These are phyloP conservation scores for Miltochrista miniata DNA, from an alignment of 2,888 invertebrate genomes.

Conservation along the genomic window DNA sequence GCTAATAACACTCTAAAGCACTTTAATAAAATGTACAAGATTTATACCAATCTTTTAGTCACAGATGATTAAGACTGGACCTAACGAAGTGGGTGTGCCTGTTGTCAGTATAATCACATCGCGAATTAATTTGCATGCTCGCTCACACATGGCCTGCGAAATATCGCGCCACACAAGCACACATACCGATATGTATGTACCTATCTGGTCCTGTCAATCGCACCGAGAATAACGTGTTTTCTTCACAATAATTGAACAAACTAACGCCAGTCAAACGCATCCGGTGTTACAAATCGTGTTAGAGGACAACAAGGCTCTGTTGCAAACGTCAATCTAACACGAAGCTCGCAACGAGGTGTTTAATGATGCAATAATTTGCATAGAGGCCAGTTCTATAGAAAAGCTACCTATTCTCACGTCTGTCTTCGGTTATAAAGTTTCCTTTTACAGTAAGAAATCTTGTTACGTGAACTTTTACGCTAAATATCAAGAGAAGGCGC, in stretches of 20 bases:
- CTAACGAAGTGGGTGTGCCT: conserved; percentile 29
- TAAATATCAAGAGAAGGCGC: conserved; percentile 43
- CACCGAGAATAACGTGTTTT: conserved; percentile 41
- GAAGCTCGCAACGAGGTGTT: conserved; percentile 73
- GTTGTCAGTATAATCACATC: conserved; percentile 22
- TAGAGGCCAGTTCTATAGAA: conserved; percentile 64
- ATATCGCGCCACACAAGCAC: conserved; percentile 13
- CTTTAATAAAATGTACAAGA: conserved; percentile 23
- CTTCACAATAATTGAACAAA: conserved; percentile 63
- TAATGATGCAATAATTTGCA: conserved; percentile 83
- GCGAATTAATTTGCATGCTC: conserved; percentile 30
- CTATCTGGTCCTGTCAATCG: conserved; percentile 31
- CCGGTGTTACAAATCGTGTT: conserved; percentile 65
- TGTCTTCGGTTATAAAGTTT: conserved; percentile 55
- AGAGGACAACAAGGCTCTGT: conserved; percentile 42
- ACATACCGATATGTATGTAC: conserved; percentile 10
- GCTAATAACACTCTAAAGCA: conserved; percentile 19
- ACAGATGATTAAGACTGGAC: conserved; percentile 26
- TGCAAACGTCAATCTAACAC: conserved; percentile 71
- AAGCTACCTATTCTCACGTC: conserved; percentile 77
- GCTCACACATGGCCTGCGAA: conserved; percentile 20
- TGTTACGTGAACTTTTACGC: conserved; percentile 58
- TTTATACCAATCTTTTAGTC: conserved; percentile 26
- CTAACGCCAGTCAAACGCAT: conserved; percentile 74
- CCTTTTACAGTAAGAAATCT: conserved; percentile 64